Evolutionary conservation across 2,113 vertebrate genomes (phyloP), one percentile per base, ranked within the genome.

Genomic region (Tinamus guttatus): DNA sequence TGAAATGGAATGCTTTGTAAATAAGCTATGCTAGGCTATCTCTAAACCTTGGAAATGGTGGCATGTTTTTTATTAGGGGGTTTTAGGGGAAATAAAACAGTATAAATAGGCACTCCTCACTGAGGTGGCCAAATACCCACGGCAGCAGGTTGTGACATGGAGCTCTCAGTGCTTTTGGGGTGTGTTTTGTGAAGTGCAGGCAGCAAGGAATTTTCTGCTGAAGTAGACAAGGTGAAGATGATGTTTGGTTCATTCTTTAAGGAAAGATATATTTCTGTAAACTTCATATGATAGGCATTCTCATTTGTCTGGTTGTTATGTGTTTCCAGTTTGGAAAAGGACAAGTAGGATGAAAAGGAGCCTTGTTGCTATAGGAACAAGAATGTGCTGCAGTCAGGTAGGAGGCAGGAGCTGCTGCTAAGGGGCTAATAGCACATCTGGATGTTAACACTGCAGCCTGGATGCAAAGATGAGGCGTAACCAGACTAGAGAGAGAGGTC

Each of bases 351-450:
- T 95, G 32, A 89, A 95, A 95, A 24, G 13, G 47, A 58, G 25
- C 95, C 21, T 14, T 54, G 93, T 96, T 98, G 91, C 96, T 87
- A 91, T 95, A 87, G 95, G 78, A 95, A 88, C 69, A n/a, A 69
- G 85, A 77, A 84, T 67, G 96, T 90, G 89, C 69, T 93, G 78
- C 65, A 75, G 5, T 45, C 70, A 56, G 54, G 10, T 13, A 45
- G 51, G 58, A 79, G 41, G 6, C 40, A 7, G 17, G 16, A 78
- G 58, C 62, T 93, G 36, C 60, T 85, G 27, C 69, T 59, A 5
- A 25, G 69, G 27, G 63, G 60, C 74, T 81, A 19, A 40, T 47
- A 73, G 85, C 30, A 40, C 32, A 30, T 69, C 24, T 18, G 41
- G n/a, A 73, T 8, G 15, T 18, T 47, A 56, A 36, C 27, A 8